These are phyloP conservation scores for Siniperca scherzeri DNA, from an alignment of 2,797 vertebrate genomes.

Conservation along the genomic window DNA sequence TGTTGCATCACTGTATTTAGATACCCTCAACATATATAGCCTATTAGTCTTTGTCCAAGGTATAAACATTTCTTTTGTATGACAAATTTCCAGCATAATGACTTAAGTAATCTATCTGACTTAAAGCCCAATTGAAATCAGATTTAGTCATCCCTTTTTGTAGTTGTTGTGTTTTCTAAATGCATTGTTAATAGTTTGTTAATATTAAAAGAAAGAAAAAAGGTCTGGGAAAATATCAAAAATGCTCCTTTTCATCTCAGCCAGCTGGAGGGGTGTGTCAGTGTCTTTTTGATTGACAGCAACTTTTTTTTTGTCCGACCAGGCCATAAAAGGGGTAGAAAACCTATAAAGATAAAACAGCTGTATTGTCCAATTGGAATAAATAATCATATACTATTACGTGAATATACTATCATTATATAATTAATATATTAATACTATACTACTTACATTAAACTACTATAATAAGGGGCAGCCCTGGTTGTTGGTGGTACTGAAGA, in stretches of 20 bases:
- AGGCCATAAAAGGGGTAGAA: too few species aligned
- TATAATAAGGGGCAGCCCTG: too few species aligned
- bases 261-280: too few species aligned
- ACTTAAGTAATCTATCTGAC: slow-evolving; percentile 14
- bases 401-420: too few species aligned
- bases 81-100: not conserved
- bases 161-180: too few species aligned
- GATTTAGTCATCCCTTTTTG: not conserved
- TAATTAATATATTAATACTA: too few species aligned
- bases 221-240: not conserved
- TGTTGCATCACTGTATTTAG: not conserved
- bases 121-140: not conserved
- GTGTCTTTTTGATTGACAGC: not conserved
- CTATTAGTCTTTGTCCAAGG: slow-evolving; percentile 8
- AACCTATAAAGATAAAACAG: too few species aligned
- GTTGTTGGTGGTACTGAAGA: not conserved
- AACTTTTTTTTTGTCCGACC: too few species aligned
- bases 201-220: not conserved
- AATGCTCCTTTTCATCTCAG: not conserved
- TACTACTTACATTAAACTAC: too few species aligned
- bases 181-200: too few species aligned
- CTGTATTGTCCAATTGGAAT: too few species aligned
- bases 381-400: too few species aligned
- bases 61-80: not conserved
- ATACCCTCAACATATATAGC: not conserved